Percentiles rank a stretch among this genome's conserved stretches.
Evolutionary conservation across 2,797 vertebrate species (phyloP).

Genomic region (Halcyon leucocephala): DNA sequence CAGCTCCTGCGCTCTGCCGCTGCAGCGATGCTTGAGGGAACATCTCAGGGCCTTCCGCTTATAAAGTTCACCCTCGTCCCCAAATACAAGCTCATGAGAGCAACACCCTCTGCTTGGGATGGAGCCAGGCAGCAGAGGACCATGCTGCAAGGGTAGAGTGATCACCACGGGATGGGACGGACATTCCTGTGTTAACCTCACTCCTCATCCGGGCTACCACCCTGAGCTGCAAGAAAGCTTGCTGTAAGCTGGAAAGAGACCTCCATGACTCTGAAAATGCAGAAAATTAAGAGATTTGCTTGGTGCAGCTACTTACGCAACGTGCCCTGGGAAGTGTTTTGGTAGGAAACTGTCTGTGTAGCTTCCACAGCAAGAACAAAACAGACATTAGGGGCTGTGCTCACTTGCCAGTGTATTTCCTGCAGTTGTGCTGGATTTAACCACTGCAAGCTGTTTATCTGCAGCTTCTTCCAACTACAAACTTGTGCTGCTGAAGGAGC

Average conservation of each 20-base stretch:
- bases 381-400: background rate
- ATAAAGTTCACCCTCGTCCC: background rate
- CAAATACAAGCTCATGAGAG: background rate
- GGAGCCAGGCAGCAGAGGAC: background rate
- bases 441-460: background rate
- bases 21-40: background rate
- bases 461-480: background rate
- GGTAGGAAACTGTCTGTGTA: background rate
- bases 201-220: background rate
- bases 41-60: background rate
- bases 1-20: background rate
- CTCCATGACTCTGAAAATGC: background rate
- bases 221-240: background rate
- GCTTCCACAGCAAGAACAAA: background rate
- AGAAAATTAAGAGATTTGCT: background rate
- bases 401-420: background rate
- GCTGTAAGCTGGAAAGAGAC: background rate
- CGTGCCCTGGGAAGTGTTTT: background rate
- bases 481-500: background rate
- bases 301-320: background rate
- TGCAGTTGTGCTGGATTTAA: background rate
- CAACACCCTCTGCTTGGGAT: background rate
- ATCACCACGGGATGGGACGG: background rate
- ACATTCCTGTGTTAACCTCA: background rate
- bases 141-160: accelerated